phyloP scores from a whole-genome alignment of 2,888 invertebrate species.

The Calliphora vomitoria region DNA sequence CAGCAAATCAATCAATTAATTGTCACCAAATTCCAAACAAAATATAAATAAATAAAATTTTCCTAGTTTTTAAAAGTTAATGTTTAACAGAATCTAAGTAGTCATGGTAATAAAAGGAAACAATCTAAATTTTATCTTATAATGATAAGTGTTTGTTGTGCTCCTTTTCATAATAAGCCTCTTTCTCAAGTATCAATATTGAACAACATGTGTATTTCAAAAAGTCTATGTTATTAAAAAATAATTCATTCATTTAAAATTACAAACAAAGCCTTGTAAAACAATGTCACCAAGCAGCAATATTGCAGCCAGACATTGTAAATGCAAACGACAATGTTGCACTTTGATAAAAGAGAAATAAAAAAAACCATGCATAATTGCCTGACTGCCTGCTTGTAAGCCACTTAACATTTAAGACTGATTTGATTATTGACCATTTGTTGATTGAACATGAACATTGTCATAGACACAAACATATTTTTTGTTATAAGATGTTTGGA shows the following conservation, averaged over 20 bases:
- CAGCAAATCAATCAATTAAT: constrained; percentile 68
- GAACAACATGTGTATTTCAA: neutral
- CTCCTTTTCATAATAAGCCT: neutral
- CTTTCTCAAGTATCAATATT: constrained; percentile 1
- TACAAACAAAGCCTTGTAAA: constrained; percentile 15
- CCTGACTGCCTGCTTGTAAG: neutral
- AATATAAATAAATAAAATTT: neutral
- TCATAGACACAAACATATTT: neutral
- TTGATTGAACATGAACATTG: constrained; percentile 25
- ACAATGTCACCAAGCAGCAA: neutral
- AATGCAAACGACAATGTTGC: constrained; percentile 34
- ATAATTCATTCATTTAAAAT: constrained; percentile 60
- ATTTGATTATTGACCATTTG: constrained; percentile 57
- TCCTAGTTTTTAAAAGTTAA: no score
- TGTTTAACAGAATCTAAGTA: no score
- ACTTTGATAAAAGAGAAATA: neutral
- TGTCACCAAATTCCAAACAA: constrained; percentile 21
- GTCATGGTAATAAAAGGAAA: no score
- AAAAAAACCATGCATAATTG: constrained; percentile 44
- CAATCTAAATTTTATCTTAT: no score
- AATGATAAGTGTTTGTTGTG: neutral
- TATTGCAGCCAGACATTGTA: neutral
- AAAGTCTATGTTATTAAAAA: constrained; percentile 15
- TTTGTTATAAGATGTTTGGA: constrained; percentile 4
- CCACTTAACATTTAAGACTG: constrained; percentile 47